Percentiles rank a stretch among this genome's conserved stretches.
Conservation (phyloP, 2,797 vertebrate species). For the Erethizon dorsatum region DNA sequence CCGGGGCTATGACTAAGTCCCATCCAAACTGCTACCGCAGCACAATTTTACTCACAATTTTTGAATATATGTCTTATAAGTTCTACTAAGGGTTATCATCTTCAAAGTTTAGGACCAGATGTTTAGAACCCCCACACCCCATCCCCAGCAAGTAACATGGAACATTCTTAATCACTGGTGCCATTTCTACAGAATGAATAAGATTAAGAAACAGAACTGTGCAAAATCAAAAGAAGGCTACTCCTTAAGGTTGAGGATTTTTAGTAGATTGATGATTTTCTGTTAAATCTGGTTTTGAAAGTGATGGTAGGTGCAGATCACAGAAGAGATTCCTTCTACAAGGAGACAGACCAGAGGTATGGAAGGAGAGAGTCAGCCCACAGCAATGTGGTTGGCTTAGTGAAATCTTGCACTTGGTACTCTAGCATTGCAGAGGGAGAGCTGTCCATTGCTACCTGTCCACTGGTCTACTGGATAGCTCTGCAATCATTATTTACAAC, state of each 20-base stretch:
- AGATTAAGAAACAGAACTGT: background rate
- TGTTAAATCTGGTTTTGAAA: background rate
- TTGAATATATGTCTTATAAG: rapidly evolving
- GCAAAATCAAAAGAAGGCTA: rapidly evolving
- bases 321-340: background rate
- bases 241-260: background rate
- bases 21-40: rapidly evolving
- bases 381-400: rapidly evolving
- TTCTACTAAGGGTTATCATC: rapidly evolving
- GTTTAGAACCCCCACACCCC: too few relatives aligned
- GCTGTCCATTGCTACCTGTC: rapidly evolving
- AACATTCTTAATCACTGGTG: background rate
- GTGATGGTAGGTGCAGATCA: rapidly evolving
- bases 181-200: background rate
- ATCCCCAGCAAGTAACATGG: rapidly evolving
- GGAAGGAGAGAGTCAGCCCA: rapidly evolving
- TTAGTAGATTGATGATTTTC: background rate
- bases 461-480: rapidly evolving
- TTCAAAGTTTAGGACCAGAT: background rate
- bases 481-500: rapidly evolving
- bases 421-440: rapidly evolving
- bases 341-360: background rate
- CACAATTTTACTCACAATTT: rapidly evolving
- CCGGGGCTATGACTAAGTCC: rapidly evolving
- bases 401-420: background rate